Conservation (phyloP, 2,113 vertebrate genomes). For the Penelope pileata region DNA sequence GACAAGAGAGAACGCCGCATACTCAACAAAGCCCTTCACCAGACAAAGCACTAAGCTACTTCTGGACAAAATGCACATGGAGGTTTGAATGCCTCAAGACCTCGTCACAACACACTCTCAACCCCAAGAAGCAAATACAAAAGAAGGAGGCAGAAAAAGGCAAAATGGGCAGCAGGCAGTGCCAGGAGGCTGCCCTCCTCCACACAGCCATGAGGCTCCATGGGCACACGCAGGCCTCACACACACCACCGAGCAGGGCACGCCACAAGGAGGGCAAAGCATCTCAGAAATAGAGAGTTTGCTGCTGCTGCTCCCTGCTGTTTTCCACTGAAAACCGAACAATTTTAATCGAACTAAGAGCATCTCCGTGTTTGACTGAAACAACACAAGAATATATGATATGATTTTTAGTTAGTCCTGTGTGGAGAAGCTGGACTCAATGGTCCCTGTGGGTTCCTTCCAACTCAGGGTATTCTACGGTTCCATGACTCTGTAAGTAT, state of each 20-base stretch:
- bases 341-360: conserved; percentile 64
- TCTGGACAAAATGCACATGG: neutral
- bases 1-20: neutral
- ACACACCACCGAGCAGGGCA: fast-evolving
- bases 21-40: neutral
- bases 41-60: neutral
- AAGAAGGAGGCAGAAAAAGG: neutral
- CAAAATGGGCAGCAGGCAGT: neutral
- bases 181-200: neutral
- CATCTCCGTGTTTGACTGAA: conserved; percentile 51
- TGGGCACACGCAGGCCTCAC: neutral
- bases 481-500: neutral
- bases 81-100: neutral
- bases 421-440: neutral
- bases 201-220: fast-evolving
- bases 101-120: fast-evolving
- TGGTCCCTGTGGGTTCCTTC: neutral
- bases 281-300: conserved; percentile 4
- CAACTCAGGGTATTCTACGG: neutral
- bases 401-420: neutral
- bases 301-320: conserved; percentile 1
- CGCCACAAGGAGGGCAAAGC: neutral
- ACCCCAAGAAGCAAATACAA: neutral
- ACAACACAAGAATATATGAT: neutral
- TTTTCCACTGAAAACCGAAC: conserved; percentile 30